Evolutionary conservation across 2,888 invertebrate species (phyloP).

Genomic region (Drosophila picticornis): DNA sequence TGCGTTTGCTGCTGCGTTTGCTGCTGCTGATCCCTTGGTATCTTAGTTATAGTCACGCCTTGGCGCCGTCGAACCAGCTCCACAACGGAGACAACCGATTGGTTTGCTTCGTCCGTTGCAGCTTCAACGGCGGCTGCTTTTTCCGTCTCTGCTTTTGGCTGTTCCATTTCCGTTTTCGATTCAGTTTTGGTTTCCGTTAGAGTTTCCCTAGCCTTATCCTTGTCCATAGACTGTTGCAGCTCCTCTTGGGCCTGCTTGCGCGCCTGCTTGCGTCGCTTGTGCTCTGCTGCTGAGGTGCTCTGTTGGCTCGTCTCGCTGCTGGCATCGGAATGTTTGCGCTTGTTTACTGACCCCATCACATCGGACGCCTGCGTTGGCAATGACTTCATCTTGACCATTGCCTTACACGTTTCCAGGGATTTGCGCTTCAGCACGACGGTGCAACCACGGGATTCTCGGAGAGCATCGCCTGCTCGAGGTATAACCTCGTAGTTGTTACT

Average conservation of each 20-base stretch:
- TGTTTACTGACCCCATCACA: not conserved
- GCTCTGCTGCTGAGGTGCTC: slow-evolving; percentile 15
- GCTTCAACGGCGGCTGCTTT: not conserved
- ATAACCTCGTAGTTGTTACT: slow-evolving; percentile 83
- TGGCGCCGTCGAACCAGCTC: slow-evolving; percentile 76
- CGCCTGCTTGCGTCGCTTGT: slow-evolving; percentile 57
- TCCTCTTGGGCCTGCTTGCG: slow-evolving; percentile 37
- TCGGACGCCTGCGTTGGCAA: not conserved
- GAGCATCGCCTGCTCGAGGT: slow-evolving; percentile 68
- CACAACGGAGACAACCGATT: slow-evolving; percentile 61
- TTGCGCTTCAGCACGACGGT: slow-evolving; percentile 84
- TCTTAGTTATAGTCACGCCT: slow-evolving; percentile 82
- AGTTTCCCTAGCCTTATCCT: not conserved
- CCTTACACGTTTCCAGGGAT: slow-evolving; percentile 63
- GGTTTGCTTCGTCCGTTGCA: slow-evolving; percentile 13
- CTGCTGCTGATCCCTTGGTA: slow-evolving; percentile 50
- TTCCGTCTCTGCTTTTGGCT: not conserved
- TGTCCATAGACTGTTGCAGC: not conserved
- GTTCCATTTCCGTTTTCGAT: not conserved
- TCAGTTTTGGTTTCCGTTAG: not conserved
- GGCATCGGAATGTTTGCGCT: slow-evolving; percentile 48
- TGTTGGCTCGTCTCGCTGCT: slow-evolving; percentile 57
- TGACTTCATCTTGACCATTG: slow-evolving; percentile 1
- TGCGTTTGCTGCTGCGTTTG: not conserved
- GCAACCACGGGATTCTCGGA: slow-evolving; percentile 73